A percentile compares a stretch with the other conserved stretches of the same genome.
Evolutionary conservation across 2,797 vertebrate genomes (phyloP).

Genomic region (Argyrosomus regius): DNA sequence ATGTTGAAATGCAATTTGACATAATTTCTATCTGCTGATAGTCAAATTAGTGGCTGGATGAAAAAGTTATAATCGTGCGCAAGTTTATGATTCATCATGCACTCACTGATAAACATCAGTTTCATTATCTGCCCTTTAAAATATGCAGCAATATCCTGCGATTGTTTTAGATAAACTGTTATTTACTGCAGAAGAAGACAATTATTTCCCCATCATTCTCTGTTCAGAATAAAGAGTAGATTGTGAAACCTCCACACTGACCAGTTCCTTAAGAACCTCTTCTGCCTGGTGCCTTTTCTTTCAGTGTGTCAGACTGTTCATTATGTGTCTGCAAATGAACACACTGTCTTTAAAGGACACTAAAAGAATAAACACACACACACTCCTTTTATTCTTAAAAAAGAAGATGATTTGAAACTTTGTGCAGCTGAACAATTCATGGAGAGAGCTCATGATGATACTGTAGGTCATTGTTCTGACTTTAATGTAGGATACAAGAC

Average conservation of each 20-base stretch:
- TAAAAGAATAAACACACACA: constrained; percentile 26
- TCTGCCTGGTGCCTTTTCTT: constrained; percentile 54
- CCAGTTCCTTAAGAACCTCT: constrained; percentile 53
- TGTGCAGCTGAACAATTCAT: constrained; percentile 31
- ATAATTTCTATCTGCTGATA: constrained; percentile 23
- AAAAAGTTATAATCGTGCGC: not conserved
- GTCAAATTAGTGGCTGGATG: constrained; percentile 16
- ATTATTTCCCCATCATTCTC: constrained; percentile 37
- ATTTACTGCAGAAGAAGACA: constrained; percentile 39
- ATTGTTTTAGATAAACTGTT: constrained; percentile 32
- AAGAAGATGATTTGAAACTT: constrained; percentile 29
- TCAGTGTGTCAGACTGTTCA: constrained; percentile 32
- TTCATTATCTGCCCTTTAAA: constrained; percentile 7
- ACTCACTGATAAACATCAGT: constrained; percentile 7
- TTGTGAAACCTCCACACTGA: constrained; percentile 42
- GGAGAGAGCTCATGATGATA: constrained; percentile 31
- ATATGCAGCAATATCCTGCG: not conserved
- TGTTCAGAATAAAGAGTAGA: constrained; percentile 47
- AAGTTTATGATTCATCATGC: not conserved
- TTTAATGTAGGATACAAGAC: not conserved
- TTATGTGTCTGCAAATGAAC: constrained; percentile 51
- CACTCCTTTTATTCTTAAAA: constrained; percentile 26
- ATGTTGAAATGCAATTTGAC: constrained; percentile 38
- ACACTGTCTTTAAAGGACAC: constrained; percentile 13
- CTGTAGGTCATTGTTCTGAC: constrained; percentile 10